Evolutionary conservation across 2,888 invertebrate species (phyloP).

Genomic region (Ectobius pallidus): DNA sequence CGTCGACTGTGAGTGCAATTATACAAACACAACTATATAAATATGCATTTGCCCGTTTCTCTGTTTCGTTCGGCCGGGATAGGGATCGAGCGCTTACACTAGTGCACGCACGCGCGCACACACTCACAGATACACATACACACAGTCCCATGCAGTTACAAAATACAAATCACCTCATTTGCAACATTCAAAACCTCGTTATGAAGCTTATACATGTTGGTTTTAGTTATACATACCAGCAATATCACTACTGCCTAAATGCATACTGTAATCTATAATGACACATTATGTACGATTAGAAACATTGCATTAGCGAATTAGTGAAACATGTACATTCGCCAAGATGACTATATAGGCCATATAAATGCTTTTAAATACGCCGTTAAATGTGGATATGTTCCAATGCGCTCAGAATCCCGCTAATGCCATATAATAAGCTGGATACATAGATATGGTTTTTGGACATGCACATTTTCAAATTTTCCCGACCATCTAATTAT

Average conservation of each 20-base stretch:
- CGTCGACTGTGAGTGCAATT: not conserved
- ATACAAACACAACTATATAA: slow-evolving; percentile 27
- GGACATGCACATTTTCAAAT: not conserved
- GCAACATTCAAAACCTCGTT: slow-evolving; percentile 22
- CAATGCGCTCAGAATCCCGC: not conserved
- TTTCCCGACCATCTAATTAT: slow-evolving; percentile 1
- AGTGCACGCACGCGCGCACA: no score
- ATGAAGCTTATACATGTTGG: slow-evolving; percentile 19
- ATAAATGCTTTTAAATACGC: slow-evolving; percentile 37
- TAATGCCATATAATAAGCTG: not conserved
- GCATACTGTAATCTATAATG: slow-evolving; percentile 10
- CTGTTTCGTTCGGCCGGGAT: not conserved
- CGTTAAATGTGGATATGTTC: not conserved
- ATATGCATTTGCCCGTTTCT: slow-evolving; percentile 27
- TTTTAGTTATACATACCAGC: slow-evolving; percentile 20
- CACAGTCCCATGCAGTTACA: not conserved
- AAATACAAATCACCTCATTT: slow-evolving; percentile 32
- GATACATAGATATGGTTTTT: not conserved
- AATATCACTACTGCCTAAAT: not conserved
- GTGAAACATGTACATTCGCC: slow-evolving; percentile 1
- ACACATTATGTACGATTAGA: slow-evolving; percentile 17
- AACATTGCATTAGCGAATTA: slow-evolving; percentile 15
- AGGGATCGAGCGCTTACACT: not conserved
- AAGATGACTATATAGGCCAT: not conserved
- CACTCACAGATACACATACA: not conserved